These are phyloP conservation scores for Hemitrygon akajei DNA, from an alignment of 2,797 vertebrate species.

Conservation along the genomic window DNA sequence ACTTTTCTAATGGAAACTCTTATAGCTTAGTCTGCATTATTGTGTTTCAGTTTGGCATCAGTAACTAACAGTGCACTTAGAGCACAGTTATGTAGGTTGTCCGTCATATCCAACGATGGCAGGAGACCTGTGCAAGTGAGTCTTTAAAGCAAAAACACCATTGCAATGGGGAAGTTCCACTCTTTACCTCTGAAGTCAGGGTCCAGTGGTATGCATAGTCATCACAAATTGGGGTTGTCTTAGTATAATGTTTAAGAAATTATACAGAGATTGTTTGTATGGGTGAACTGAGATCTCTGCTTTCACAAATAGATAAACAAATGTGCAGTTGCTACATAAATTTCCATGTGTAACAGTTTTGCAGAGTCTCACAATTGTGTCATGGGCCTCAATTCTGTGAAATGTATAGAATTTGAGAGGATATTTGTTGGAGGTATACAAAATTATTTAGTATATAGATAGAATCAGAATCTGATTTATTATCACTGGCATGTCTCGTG, in stretches of 20 bases:
- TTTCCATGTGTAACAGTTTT: not conserved
- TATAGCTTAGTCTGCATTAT: not conserved
- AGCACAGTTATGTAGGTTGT: no score
- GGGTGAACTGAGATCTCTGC: not conserved
- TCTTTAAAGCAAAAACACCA: no score
- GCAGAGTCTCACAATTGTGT: not conserved
- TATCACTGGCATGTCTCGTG: no score
- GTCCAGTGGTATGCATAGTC: no score
- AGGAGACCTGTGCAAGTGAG: no score
- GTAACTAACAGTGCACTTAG: not conserved
- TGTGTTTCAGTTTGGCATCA: not conserved
- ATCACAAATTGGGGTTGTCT: no score
- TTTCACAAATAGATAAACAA: not conserved
- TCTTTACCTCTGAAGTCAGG: no score
- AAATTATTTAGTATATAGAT: no score
- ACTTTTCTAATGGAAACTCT: not conserved
- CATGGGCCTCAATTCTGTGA: not conserved
- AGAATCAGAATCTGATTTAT: no score
- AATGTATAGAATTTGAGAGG: not conserved
- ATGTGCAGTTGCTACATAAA: not conserved
- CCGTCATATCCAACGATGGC: no score
- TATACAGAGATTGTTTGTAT: not conserved
- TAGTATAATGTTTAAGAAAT: not conserved
- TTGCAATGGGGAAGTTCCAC: no score
- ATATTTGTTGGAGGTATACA: no score